Conservation (phyloP, 2,113 vertebrate genomes). For the Zosterops japonicus region DNA sequence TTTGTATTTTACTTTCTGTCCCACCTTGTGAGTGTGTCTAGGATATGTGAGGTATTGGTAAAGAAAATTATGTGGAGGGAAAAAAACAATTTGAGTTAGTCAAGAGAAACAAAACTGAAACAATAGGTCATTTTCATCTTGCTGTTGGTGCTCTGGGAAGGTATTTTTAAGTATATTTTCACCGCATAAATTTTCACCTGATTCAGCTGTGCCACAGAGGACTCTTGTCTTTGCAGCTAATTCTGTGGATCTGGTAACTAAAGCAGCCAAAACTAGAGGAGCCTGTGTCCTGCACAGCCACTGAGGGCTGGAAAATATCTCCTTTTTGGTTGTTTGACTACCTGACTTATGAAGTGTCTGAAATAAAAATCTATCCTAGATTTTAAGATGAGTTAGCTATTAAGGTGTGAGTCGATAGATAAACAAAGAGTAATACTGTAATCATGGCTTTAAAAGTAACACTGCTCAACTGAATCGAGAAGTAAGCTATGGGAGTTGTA, state of each 20-base stretch:
- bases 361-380: neutral
- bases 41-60: neutral
- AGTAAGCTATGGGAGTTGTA: slow-evolving; percentile 54
- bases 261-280: neutral
- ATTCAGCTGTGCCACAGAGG: neutral
- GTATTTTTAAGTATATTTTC: neutral
- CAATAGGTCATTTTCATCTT: neutral
- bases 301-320: neutral
- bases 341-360: neutral
- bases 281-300: neutral
- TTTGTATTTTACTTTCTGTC: neutral
- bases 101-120: neutral
- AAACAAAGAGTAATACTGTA: slow-evolving; percentile 44
- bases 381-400: slow-evolving; percentile 17
- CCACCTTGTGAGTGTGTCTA: neutral
- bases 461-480: slow-evolving; percentile 31
- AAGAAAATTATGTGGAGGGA: neutral
- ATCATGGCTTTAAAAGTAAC: slow-evolving; percentile 49
- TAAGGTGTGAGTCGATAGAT: neutral
- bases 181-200: neutral
- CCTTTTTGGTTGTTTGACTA: neutral
- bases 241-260: neutral
- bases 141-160: neutral
- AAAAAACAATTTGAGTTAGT: neutral
- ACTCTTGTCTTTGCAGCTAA: neutral